These are phyloP conservation scores for Etheostoma nigrum DNA, from an alignment of 2,797 vertebrate species.

Conservation along the genomic window DNA sequence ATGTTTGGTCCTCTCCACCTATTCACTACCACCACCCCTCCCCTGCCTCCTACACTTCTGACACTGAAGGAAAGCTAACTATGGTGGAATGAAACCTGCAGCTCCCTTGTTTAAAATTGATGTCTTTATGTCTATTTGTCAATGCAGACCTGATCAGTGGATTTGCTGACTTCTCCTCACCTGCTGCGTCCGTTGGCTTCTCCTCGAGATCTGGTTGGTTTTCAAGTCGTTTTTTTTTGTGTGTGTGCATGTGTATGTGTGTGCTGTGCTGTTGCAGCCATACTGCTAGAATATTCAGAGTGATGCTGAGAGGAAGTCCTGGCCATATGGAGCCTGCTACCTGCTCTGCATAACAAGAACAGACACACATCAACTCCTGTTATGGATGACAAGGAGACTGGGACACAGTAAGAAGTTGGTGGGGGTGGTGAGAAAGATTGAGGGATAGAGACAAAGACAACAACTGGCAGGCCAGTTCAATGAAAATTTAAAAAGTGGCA, in stretches of 20 bases:
- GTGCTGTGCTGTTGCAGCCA: slow-evolving; percentile 72
- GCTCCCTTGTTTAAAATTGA: slow-evolving; percentile 60
- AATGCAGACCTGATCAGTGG: slow-evolving; percentile 89
- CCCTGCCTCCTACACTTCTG: slow-evolving; percentile 82
- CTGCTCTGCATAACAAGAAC: slow-evolving; percentile 93
- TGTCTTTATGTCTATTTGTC: slow-evolving; percentile 55
- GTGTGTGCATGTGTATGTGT: slow-evolving; percentile 50
- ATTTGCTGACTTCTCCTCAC: slow-evolving; percentile 94
- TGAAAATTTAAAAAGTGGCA: slow-evolving; percentile 76
- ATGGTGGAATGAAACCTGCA: slow-evolving; percentile 72
- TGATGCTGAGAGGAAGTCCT: slow-evolving; percentile 78
- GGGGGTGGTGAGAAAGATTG: slow-evolving; percentile 66
- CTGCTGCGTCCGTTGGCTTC: slow-evolving; percentile 86
- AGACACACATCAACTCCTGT: slow-evolving; percentile 91
- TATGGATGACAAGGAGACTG: slow-evolving; percentile 89
- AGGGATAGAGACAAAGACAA: slow-evolving; percentile 56
- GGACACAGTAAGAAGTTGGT: slow-evolving; percentile 72
- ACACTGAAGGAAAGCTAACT: slow-evolving; percentile 79
- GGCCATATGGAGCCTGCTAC: slow-evolving; percentile 92
- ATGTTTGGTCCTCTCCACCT: slow-evolving; percentile 90
- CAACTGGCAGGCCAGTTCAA: slow-evolving; percentile 53
- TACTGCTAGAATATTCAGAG: slow-evolving; percentile 85
- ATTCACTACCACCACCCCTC: slow-evolving; percentile 65
- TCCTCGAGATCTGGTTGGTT: slow-evolving; percentile 88
- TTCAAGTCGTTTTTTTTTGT: slow-evolving; percentile 32